Evolutionary conservation across 2,797 vertebrate genomes (phyloP).

Genomic region (Enteromius paludinosus): DNA sequence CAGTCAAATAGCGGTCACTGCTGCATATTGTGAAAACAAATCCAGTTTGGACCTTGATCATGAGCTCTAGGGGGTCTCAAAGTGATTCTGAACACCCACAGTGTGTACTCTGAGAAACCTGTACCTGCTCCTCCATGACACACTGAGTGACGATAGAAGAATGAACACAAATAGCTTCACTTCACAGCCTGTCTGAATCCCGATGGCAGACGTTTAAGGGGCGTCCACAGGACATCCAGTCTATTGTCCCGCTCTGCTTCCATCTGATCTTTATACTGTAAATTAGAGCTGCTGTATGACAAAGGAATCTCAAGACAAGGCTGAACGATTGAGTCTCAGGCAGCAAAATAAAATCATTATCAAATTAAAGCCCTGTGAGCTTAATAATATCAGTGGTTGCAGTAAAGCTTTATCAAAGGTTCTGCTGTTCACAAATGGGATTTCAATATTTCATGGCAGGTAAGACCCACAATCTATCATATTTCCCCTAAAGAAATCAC

Average conservation of each 20-base stretch:
- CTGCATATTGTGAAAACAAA: conserved; percentile 34
- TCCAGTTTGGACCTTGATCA: conserved; percentile 32
- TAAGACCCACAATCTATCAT: conserved; percentile 9
- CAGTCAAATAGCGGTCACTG: conserved; percentile 18
- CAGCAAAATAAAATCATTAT: conserved; percentile 24
- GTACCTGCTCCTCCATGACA: not conserved
- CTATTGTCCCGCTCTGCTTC: not conserved
- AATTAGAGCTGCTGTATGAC: conserved; percentile 3
- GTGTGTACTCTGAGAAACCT: conserved; percentile 7
- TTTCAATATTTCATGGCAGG: conserved; percentile 28
- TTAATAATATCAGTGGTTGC: conserved; percentile 31
- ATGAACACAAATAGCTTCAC: not conserved
- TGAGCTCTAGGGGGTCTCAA: not conserved
- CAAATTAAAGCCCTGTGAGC: conserved; percentile 48
- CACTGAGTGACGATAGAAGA: not conserved
- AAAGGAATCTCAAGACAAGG: not conserved
- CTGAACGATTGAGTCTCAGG: conserved; percentile 11
- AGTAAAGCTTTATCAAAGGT: conserved; percentile 18
- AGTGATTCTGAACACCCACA: not conserved
- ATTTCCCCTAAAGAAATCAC: conserved; percentile 19
- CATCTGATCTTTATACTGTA: conserved; percentile 4
- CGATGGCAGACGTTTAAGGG: not conserved
- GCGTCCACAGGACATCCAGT: conserved; percentile 19
- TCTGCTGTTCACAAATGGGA: conserved; percentile 20
- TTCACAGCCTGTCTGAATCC: conserved; percentile 10